Evolutionary conservation across 2,113 vertebrate species (phyloP).

Genomic region (Neogale vison): DNA sequence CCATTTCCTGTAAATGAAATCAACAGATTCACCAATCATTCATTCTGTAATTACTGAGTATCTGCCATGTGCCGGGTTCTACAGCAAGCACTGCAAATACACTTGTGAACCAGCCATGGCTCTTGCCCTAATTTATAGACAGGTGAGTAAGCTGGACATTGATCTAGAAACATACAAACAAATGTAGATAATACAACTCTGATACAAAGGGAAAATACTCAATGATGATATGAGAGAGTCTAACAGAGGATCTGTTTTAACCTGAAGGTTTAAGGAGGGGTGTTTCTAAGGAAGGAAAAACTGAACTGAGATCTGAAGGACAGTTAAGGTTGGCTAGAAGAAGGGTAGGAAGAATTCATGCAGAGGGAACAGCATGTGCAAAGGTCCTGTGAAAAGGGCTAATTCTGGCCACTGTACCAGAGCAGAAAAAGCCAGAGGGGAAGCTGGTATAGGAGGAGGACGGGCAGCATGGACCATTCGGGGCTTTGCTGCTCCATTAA

Average conservation of each 20-base stretch:
- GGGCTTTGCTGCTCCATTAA: not conserved
- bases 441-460: not conserved
- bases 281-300: not conserved
- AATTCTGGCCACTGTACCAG: not conserved
- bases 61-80: not conserved
- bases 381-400: not conserved
- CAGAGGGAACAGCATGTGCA: accelerated
- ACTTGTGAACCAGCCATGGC: not conserved
- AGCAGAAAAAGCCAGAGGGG: not conserved
- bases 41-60: not conserved
- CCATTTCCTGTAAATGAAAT: slow-evolving; percentile 88
- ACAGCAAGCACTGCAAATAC: not conserved
- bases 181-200: not conserved
- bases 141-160: not conserved
- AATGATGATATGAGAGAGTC: accelerated
- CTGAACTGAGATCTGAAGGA: not conserved
- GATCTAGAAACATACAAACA: not conserved
- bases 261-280: not conserved
- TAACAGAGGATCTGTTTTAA: not conserved
- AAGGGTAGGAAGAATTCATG: not conserved
- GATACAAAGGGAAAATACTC: not conserved
- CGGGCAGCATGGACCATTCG: accelerated
- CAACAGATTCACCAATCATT: not conserved
- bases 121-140: not conserved
- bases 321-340: not conserved